Evolutionary conservation across 2,888 invertebrate genomes (phyloP).

Genomic region (Octodonta nipae): DNA sequence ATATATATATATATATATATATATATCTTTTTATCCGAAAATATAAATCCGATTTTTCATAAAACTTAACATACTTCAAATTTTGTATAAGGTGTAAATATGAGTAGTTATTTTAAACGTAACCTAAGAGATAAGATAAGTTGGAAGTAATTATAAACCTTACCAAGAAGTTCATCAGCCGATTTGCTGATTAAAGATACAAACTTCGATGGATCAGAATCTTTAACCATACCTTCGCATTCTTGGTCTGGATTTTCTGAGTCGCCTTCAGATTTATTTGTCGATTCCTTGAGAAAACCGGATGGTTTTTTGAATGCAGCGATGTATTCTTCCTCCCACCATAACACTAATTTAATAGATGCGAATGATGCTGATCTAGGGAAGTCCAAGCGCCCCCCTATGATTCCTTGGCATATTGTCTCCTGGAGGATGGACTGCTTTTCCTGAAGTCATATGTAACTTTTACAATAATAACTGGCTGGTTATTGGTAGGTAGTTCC

Average conservation of each 20-base stretch:
- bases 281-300: conserved; percentile 36
- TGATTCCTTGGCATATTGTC: conserved; percentile 63
- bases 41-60: too few species aligned
- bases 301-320: conserved; percentile 60
- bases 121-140: too few species aligned
- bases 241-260: conserved; percentile 26
- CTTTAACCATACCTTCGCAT: conserved; percentile 51
- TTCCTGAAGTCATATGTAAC: too few species aligned
- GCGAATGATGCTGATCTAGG: conserved; percentile 75
- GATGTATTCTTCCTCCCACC: conserved; percentile 74
- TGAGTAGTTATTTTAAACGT: too few species aligned
- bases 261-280: neutral
- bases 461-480: too few species aligned
- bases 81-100: too few species aligned
- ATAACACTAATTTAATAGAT: conserved; percentile 67
- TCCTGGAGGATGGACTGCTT: conserved; percentile 53
- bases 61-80: too few species aligned
- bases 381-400: conserved; percentile 69
- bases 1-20: too few species aligned
- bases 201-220: conserved; percentile 66
- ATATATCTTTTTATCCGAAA: too few species aligned
- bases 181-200: conserved; percentile 57
- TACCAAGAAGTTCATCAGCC: conserved; percentile 54
- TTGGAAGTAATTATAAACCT: too few species aligned
- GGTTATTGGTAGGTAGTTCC: too few species aligned